Evolutionary conservation across 2,888 invertebrate species (phyloP).

Genomic region (Ormyrus labotus): DNA sequence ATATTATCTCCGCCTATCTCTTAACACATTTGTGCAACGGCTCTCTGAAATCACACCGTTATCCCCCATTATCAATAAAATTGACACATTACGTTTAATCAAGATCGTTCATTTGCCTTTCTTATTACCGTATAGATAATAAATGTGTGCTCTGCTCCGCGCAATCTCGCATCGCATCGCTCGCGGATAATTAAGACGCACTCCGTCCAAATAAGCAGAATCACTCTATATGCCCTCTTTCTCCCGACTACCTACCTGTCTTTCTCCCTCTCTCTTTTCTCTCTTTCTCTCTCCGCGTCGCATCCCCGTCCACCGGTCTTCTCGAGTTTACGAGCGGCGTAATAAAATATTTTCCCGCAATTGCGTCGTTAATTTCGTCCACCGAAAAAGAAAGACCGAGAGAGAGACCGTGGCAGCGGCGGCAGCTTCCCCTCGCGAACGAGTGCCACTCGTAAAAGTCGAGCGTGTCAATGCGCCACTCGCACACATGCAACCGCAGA

Average conservation of each 20-base stretch:
- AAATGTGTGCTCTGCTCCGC: neutral
- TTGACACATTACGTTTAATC: conserved; percentile 38
- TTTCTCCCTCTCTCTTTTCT: neutral
- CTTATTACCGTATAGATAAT: conserved; percentile 19
- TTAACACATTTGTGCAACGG: neutral
- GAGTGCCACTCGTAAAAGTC: conserved; percentile 30
- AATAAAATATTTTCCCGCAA: conserved; percentile 53
- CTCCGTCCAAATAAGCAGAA: conserved; percentile 26
- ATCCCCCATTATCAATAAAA: conserved; percentile 4
- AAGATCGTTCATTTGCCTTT: conserved; percentile 35
- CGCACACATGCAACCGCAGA: neutral
- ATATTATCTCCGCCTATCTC: neutral
- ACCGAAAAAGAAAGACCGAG: conserved; percentile 31
- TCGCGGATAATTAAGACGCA: conserved; percentile 30
- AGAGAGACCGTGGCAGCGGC: neutral
- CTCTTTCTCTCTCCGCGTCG: neutral
- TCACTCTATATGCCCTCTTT: conserved; percentile 11
- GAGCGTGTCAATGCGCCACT: conserved; percentile 31
- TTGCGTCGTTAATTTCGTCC: conserved; percentile 50
- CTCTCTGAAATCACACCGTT: neutral
- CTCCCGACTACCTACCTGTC: conserved; percentile 30
- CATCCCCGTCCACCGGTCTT: neutral
- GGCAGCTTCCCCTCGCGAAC: conserved; percentile 28
- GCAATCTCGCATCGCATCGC: conserved; percentile 5
- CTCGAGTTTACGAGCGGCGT: conserved; percentile 36